These are phyloP conservation scores for Trochalopteron elliotii DNA, from an alignment of 2,113 vertebrate genomes.

Conservation along the genomic window DNA sequence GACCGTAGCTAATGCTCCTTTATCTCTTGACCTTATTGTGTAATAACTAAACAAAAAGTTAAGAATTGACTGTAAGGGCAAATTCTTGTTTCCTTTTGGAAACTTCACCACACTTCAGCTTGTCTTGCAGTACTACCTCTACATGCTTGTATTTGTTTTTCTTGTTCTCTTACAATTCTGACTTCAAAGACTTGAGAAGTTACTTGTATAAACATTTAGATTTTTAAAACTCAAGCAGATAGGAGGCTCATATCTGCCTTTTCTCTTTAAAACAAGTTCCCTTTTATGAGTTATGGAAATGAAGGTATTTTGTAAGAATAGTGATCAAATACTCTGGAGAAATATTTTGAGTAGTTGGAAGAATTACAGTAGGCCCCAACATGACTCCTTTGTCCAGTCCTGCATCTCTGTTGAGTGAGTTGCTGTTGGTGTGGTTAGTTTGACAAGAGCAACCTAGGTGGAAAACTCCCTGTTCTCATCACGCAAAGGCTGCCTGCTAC, in stretches of 20 bases:
- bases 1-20: background rate
- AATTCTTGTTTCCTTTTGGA: background rate
- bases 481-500: background rate
- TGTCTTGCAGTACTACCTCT: background rate
- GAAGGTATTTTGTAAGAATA: background rate
- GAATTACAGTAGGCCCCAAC: background rate
- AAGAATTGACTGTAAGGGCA: background rate
- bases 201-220: background rate
- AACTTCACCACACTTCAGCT: background rate
- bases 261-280: background rate
- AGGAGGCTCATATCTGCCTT: background rate
- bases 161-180: background rate
- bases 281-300: background rate
- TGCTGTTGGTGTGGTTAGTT: background rate
- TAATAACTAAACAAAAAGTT: background rate
- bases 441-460: background rate
- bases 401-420: background rate
- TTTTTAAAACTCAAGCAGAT: background rate
- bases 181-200: background rate
- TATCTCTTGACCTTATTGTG: background rate
- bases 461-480: background rate
- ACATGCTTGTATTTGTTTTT: background rate
- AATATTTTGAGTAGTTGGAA: background rate
- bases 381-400: background rate
- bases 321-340: background rate